Conservation (phyloP, 2,113 vertebrate species). For the Pygoscelis adeliae region DNA sequence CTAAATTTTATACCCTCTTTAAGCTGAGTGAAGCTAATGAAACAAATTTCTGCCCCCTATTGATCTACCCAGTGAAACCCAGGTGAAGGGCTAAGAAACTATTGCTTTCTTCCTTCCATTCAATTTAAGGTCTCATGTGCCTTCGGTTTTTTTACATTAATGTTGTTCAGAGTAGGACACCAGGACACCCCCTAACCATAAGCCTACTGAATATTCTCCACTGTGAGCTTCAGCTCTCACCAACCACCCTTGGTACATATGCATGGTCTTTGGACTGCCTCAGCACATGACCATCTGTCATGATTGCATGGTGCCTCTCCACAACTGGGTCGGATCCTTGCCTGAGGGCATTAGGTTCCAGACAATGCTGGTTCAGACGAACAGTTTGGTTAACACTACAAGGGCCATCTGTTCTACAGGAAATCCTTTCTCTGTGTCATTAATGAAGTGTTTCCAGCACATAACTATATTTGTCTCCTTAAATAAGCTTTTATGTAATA, state of each 20-base stretch:
- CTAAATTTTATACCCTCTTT: not conserved
- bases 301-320: slow-evolving; percentile 27
- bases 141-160: accelerated
- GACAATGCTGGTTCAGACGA: slow-evolving; percentile 64
- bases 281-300: slow-evolving; percentile 49
- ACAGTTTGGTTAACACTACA: slow-evolving; percentile 33
- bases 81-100: not conserved
- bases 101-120: not conserved
- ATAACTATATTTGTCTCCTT: slow-evolving; percentile 33
- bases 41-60: not conserved
- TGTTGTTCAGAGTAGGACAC: not conserved
- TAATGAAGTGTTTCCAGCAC: slow-evolving; percentile 42
- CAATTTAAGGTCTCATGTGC: not conserved
- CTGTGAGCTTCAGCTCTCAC: not conserved
- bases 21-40: not conserved
- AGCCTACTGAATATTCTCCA: not conserved
- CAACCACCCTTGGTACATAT: not conserved
- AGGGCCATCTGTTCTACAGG: slow-evolving; percentile 60
- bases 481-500: not conserved
- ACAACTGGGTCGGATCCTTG: slow-evolving; percentile 59
- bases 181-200: not conserved
- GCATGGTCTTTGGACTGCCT: not conserved
- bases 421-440: slow-evolving; percentile 52
- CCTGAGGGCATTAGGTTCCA: slow-evolving; percentile 53
- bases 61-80: not conserved